Evolutionary conservation across 30 jellyfish, hydroid and myxozoan genomes (phyloP).

Genomic region (Rhopilema esculentum): DNA sequence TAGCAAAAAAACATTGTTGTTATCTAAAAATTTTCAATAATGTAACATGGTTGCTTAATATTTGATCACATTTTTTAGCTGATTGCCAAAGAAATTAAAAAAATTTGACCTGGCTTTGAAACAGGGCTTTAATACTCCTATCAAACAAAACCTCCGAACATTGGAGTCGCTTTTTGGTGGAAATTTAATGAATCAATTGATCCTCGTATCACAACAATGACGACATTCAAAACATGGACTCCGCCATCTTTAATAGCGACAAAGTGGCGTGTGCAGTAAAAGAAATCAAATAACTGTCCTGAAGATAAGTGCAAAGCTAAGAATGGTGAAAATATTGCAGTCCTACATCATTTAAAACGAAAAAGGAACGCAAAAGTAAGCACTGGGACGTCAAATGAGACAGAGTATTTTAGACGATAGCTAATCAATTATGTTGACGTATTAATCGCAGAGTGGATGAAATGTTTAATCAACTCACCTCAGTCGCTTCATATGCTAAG

Average conservation of each 20-base stretch:
- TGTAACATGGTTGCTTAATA: no score
- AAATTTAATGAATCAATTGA: not conserved
- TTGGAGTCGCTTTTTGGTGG: not conserved
- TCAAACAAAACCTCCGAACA: not conserved
- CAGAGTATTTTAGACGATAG: not conserved
- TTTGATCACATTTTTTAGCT: no score
- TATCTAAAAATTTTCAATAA: no score
- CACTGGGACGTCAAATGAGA: not conserved
- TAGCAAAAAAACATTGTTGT: no score
- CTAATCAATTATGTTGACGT: not conserved
- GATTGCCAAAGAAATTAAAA: not conserved
- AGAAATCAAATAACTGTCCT: not conserved
- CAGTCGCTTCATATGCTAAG: constrained; percentile 79
- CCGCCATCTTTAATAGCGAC: constrained; percentile 64
- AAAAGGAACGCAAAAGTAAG: not conserved
- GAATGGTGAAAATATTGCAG: not conserved
- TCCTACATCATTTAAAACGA: no score
- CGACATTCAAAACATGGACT: not conserved
- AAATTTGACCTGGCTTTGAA: not conserved
- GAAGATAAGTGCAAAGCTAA: not conserved
- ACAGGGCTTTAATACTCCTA: not conserved
- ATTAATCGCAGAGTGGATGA: not conserved
- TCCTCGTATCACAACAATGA: not conserved
- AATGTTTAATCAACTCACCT: constrained; percentile 15
- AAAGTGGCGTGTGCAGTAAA: constrained; percentile 38